Percentiles rank a stretch among this genome's conserved stretches.
Conservation (phyloP, 23 tunicate genomes). For the Trididemnum miniatum region DNA sequence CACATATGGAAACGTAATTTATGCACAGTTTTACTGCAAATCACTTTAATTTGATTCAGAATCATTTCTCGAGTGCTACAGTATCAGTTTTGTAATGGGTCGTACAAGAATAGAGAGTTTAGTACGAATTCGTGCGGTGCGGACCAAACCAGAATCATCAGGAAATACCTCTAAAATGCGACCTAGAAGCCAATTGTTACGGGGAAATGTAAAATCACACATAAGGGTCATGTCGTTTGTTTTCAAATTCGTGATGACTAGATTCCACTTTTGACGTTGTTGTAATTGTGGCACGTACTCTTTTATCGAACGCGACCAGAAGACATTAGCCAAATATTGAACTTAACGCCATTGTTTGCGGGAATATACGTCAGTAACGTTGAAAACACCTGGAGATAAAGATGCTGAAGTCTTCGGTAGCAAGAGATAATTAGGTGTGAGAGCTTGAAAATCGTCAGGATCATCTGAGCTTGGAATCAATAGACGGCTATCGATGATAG, state of each 20-base stretch:
- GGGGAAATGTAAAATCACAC: neutral
- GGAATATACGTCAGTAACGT: neutral
- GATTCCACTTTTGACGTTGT: neutral
- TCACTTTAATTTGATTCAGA: too few relatives aligned
- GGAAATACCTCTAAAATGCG: neutral
- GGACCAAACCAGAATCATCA: neutral
- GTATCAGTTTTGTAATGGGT: neutral
- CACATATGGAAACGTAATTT: too few relatives aligned
- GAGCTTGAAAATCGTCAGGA: neutral
- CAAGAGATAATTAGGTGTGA: neutral
- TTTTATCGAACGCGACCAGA: neutral
- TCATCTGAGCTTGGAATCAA: neutral
- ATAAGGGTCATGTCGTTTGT: neutral
- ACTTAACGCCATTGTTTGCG: neutral
- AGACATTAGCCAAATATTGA: neutral
- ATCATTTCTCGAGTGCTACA: neutral
- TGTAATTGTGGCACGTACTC: neutral
- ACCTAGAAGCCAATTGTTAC: neutral
- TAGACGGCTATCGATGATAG: neutral
- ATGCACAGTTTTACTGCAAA: too few relatives aligned
- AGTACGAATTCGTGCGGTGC: neutral
- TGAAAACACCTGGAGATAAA: neutral
- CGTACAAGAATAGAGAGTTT: neutral
- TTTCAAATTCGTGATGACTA: neutral
- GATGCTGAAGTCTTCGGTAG: neutral